phyloP scores from a whole-genome alignment of 2,797 vertebrate genomes.

The Gymnocypris eckloni region DNA sequence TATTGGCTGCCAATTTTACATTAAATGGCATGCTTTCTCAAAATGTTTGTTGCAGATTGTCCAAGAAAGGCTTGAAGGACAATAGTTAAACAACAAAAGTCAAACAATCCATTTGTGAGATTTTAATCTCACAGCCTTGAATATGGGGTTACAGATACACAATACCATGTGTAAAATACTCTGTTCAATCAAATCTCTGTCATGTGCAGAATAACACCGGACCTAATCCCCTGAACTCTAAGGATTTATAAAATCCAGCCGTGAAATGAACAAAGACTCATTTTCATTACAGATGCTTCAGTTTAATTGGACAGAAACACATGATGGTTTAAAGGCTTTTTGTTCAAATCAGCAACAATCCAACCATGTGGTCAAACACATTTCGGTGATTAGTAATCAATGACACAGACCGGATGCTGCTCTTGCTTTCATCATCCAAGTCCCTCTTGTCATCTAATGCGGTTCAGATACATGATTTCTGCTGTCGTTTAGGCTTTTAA shows the following conservation, averaged over 20 bases:
- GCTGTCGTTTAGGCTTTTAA: not conserved
- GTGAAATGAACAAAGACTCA: conserved; percentile 46
- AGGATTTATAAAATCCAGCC: not conserved
- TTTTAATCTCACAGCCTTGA: not conserved
- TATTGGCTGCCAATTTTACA: not conserved
- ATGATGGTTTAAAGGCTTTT: conserved; percentile 56
- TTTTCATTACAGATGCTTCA: conserved; percentile 55
- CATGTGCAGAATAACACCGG: not conserved
- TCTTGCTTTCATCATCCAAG: conserved; percentile 17
- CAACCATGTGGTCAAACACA: conserved; percentile 40
- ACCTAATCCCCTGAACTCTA: not conserved
- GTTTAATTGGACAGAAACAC: conserved; percentile 68
- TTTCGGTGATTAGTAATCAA: conserved; percentile 49
- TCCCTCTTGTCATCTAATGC: not conserved
- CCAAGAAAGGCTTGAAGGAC: not conserved
- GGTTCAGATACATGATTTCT: not conserved
- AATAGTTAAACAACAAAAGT: conserved; percentile 17
- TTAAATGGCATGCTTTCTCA: not conserved
- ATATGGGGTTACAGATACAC: not conserved
- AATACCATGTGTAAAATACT: not conserved
- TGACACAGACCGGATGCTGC: conserved; percentile 23
- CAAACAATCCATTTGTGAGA: not conserved
- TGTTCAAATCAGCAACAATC: conserved; percentile 53
- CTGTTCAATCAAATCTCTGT: conserved; percentile 12
- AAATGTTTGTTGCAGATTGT: not conserved